phyloP scores from a whole-genome alignment of 2,797 vertebrate genomes.

The Coregonus sp. region DNA sequence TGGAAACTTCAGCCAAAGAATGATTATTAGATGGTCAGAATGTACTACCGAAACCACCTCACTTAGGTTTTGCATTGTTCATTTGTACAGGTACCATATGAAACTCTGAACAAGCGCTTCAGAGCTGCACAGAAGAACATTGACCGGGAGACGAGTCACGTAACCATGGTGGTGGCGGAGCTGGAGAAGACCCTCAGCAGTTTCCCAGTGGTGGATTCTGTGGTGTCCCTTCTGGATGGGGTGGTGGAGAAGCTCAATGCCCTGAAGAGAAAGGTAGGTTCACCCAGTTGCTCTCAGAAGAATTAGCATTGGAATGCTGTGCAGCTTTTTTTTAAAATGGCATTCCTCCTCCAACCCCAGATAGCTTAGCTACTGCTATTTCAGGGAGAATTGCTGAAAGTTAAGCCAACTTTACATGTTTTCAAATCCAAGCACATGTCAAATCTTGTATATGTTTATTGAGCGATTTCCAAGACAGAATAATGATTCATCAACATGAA shows the following conservation, averaged over 20 bases:
- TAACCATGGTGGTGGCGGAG: conserved; percentile 98
- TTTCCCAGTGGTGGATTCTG: conserved; percentile 94
- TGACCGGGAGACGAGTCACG: conserved; percentile 96
- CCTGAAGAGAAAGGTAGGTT: conserved; percentile 91
- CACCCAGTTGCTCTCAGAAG: not conserved
- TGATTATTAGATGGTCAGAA: not conserved
- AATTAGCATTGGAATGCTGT: not conserved
- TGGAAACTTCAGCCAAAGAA: no score
- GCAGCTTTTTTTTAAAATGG: rapidly evolving
- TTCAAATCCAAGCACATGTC: not conserved
- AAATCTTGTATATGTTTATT: not conserved
- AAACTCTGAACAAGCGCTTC: conserved; percentile 98
- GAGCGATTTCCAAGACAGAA: not conserved
- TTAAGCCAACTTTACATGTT: not conserved
- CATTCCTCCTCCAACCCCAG: not conserved
- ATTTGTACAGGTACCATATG: conserved; percentile 88
- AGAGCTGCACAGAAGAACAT: conserved; percentile 98
- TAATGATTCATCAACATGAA: not conserved
- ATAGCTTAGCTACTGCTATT: not conserved
- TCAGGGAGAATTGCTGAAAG: conserved; percentile 13
- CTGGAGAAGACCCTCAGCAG: conserved; percentile 95
- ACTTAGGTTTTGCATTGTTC: not conserved
- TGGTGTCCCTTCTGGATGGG: conserved; percentile 94
- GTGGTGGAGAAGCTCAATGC: conserved; percentile 98
- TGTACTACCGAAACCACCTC: not conserved